Percentiles rank a stretch among this genome's conserved stretches.
These are phyloP conservation scores for Macropis europaea DNA, from an alignment of 2,888 invertebrate genomes.

Conservation along the genomic window DNA sequence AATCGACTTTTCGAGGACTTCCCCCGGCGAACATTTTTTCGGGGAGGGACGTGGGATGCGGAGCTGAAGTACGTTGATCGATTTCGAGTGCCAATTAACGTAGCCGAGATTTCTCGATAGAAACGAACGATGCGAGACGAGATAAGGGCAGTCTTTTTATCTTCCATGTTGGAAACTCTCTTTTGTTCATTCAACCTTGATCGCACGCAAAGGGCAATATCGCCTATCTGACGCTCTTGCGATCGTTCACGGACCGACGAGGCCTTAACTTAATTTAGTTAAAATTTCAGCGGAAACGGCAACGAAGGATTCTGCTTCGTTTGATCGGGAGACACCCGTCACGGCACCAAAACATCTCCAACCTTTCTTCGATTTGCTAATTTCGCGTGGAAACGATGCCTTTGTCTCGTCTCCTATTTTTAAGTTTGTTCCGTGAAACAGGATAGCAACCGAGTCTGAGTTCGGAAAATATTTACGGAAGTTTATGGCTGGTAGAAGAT, in stretches of 20 bases:
- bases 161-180: background rate
- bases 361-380: too few relatives aligned
- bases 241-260: too few relatives aligned
- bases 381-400: too few relatives aligned
- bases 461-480: constrained; percentile 17
- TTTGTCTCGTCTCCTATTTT: constrained; percentile 3
- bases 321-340: too few relatives aligned
- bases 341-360: too few relatives aligned
- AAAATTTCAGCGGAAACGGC: too few relatives aligned
- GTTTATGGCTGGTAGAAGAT: constrained; percentile 16
- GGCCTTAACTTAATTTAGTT: too few relatives aligned
- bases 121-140: constrained; percentile 5
- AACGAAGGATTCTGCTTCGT: too few relatives aligned
- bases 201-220: background rate
- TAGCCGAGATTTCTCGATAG: constrained; percentile 6
- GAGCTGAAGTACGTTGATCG: background rate
- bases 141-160: constrained; percentile 5
- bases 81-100: constrained; percentile 18
- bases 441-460: constrained; percentile 2
- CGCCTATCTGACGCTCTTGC: too few relatives aligned
- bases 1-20: too few relatives aligned
- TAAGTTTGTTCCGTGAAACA: background rate
- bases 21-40: too few relatives aligned
- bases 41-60: too few relatives aligned
- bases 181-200: constrained; percentile 11